Percentiles rank a stretch among this genome's conserved stretches.
These are phyloP conservation scores for Cydia pomonella DNA, from an alignment of 1,140 invertebrate species.

Conservation along the genomic window DNA sequence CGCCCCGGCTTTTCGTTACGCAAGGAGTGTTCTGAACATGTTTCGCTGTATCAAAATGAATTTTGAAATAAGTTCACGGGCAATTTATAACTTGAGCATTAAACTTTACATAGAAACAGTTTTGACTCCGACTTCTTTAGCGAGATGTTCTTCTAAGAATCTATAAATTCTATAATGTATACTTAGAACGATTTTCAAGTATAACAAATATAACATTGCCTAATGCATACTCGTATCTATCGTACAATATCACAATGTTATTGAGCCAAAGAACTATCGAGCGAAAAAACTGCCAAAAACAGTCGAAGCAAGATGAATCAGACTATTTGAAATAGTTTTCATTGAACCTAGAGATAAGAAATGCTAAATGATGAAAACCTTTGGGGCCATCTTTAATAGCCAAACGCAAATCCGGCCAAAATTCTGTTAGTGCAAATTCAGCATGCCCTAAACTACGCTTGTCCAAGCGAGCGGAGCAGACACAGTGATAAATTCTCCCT, in stretches of 20 bases:
- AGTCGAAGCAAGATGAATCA: no score
- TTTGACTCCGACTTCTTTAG: neutral
- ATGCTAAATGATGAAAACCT: neutral
- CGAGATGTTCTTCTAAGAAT: neutral
- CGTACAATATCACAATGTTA: no score
- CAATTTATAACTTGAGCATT: constrained; percentile 8
- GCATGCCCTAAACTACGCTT: constrained; percentile 30
- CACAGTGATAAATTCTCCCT: constrained; percentile 55
- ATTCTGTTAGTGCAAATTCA: constrained; percentile 4
- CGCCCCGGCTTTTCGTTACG: constrained; percentile 48
- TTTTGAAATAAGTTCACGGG: constrained; percentile 44
- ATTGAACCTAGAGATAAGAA: neutral
- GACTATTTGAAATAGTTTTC: no score
- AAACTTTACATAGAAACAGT: neutral
- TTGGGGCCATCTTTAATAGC: neutral
- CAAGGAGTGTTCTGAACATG: constrained; percentile 56
- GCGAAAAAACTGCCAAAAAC: no score
- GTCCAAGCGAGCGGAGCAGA: constrained; percentile 48
- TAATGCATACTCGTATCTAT: no score
- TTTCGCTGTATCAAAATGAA: constrained; percentile 44
- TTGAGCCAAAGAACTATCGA: no score
- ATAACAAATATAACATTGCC: no score
- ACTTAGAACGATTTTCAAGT: no score
- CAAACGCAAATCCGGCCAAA: neutral
- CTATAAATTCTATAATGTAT: neutral